Percentiles rank a stretch among this genome's conserved stretches.
These are phyloP conservation scores for Salvelinus alpinus DNA, from an alignment of 2,113 vertebrate genomes.

Conservation along the genomic window DNA sequence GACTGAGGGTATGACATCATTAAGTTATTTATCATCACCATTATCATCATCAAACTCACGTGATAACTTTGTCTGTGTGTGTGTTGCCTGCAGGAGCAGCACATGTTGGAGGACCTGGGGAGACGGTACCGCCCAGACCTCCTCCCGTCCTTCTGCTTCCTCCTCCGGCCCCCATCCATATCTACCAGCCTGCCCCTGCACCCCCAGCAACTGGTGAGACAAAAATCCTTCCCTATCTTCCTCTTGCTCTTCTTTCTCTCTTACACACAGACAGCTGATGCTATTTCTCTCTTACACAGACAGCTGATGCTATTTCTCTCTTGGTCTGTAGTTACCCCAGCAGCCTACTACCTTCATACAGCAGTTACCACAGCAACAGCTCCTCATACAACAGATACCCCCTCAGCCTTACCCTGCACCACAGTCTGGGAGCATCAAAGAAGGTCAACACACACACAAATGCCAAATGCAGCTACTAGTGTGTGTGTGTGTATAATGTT, in stretches of 20 bases:
- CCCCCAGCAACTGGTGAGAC: constrained; percentile 69
- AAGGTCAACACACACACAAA: constrained; percentile 66
- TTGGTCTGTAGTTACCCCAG: constrained; percentile 68
- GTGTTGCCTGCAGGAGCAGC: constrained; percentile 74
- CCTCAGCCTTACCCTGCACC: constrained; percentile 54
- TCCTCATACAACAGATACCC: constrained; percentile 75
- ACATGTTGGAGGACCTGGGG: constrained; percentile 72
- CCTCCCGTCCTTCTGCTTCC: constrained; percentile 9
- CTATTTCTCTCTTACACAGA: not conserved
- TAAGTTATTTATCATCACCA: not conserved
- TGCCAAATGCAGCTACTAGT: not conserved
- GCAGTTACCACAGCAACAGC: constrained; percentile 79
- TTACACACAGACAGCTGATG: not conserved
- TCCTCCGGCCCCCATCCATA: not conserved
- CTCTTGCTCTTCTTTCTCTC: not conserved
- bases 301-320: not conserved
- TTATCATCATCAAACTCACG: not conserved
- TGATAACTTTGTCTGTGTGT: constrained; percentile 14
- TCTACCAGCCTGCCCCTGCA: constrained; percentile 54
- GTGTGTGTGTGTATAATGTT: not conserved
- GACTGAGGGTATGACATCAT: constrained; percentile 66
- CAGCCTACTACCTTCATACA: constrained; percentile 85
- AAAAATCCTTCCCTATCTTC: not conserved
- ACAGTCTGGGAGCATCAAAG: constrained; percentile 81
- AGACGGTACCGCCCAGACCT: constrained; percentile 33